Evolutionary conservation across 2,113 vertebrate genomes (phyloP).

Genomic region (Eretmochelys imbricata): DNA sequence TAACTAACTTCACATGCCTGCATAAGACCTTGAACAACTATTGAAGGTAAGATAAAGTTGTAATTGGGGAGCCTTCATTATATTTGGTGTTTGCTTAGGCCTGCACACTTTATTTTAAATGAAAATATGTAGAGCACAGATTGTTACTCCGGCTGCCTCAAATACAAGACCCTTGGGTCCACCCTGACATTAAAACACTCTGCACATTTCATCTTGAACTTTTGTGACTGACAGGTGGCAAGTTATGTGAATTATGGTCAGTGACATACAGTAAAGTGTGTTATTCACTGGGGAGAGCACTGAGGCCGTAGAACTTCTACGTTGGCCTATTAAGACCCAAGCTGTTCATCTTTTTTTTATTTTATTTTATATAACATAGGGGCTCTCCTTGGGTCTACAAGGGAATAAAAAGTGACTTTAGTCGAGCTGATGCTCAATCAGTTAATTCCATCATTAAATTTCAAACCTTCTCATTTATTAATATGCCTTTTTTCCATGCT

Average conservation of each 20-base stretch:
- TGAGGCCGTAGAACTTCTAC: slow-evolving; percentile 81
- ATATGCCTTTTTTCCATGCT: not conserved
- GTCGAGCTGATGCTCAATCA: not conserved
- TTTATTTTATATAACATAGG: slow-evolving; percentile 41
- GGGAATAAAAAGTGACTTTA: slow-evolving; percentile 51
- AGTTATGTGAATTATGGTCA: slow-evolving; percentile 84
- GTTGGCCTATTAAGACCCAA: slow-evolving; percentile 85
- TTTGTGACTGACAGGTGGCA: slow-evolving; percentile 84
- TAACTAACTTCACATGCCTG: not conserved
- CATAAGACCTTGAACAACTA: not conserved
- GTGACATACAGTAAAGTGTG: slow-evolving; percentile 80
- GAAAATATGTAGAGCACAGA: not conserved
- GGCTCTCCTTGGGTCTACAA: slow-evolving; percentile 66
- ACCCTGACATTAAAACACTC: slow-evolving; percentile 80
- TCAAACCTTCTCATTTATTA: slow-evolving; percentile 44
- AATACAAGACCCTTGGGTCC: slow-evolving; percentile 74
- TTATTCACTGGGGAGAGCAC: slow-evolving; percentile 76
- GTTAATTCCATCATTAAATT: slow-evolving; percentile 50
- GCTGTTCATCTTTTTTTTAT: slow-evolving; percentile 80
- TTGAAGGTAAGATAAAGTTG: not conserved
- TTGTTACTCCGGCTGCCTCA: slow-evolving; percentile 2
- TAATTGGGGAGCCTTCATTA: not conserved
- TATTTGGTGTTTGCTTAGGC: not conserved
- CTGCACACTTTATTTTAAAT: not conserved
- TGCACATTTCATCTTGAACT: slow-evolving; percentile 81